Percentiles rank a stretch among this genome's conserved stretches.
These are phyloP conservation scores for Corythornis madagascariensis DNA, from an alignment of 2,113 vertebrate species.

Conservation along the genomic window DNA sequence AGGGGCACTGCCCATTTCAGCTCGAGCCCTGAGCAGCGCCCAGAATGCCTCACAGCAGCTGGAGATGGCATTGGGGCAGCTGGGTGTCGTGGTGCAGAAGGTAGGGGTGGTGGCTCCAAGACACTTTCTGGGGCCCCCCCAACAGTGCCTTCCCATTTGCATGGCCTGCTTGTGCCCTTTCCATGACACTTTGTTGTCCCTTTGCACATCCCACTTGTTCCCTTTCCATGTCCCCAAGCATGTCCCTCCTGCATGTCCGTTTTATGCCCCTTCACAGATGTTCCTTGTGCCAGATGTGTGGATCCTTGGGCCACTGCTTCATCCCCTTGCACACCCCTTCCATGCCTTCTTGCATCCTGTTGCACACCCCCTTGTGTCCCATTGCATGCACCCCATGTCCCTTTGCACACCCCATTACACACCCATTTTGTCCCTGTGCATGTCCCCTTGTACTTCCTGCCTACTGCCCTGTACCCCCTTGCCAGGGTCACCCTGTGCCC, in stretches of 20 bases:
- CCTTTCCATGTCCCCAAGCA: background rate
- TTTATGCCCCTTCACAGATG: background rate
- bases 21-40: slow-evolving; percentile 60
- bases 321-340: background rate
- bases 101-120: slow-evolving; percentile 44
- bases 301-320: background rate
- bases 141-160: background rate
- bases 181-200: background rate
- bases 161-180: background rate
- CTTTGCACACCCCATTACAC: background rate
- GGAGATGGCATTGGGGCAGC: slow-evolving; percentile 67
- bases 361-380: background rate
- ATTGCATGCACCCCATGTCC: too few relatives aligned
- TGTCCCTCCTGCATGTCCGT: background rate
- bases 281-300: background rate
- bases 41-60: slow-evolving; percentile 67
- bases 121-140: background rate
- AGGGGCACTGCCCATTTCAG: slow-evolving; percentile 76
- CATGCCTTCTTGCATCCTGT: background rate
- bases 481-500: rapidly evolving
- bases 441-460: rapidly evolving
- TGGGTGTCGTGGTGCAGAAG: slow-evolving; percentile 75
- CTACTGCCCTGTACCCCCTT: background rate
- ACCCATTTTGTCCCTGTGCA: background rate
- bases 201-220: background rate